A percentile compares a stretch with the other conserved stretches of the same genome.
phyloP scores from a whole-genome alignment of 2,888 invertebrate genomes.

The Eudemis profundana region DNA sequence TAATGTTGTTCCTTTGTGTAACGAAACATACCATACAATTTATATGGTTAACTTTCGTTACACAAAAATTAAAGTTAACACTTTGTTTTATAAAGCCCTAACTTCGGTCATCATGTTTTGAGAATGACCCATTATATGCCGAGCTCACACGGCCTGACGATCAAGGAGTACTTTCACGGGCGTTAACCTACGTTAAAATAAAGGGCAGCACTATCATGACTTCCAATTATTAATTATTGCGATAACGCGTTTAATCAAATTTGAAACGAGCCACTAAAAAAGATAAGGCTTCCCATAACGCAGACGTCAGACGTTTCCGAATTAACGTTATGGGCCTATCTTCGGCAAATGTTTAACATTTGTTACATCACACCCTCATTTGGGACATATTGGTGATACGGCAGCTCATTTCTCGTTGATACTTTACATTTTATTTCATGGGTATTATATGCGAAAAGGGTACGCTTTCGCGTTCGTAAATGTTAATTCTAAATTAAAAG shows the following conservation, averaged over 20 bases:
- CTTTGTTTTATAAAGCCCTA: too few relatives aligned
- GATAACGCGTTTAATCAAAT: conserved; percentile 13
- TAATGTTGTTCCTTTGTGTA: too few relatives aligned
- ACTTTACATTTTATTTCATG: conserved; percentile 4
- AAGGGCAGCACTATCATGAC: conserved; percentile 1
- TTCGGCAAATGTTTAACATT: conserved; percentile 16
- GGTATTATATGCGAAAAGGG: not conserved
- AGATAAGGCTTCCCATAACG: conserved; percentile 9
- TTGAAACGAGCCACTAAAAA: conserved; percentile 2
- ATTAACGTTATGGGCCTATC: not conserved
- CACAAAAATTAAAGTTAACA: too few relatives aligned
- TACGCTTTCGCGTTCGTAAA: not conserved
- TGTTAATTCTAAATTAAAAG: not conserved
- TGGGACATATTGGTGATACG: conserved; percentile 1
- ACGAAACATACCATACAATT: too few relatives aligned
- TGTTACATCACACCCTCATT: conserved; percentile 1
- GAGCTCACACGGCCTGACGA: too few relatives aligned
- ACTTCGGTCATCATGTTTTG: too few relatives aligned
- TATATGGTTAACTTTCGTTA: too few relatives aligned
- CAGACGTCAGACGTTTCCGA: conserved; percentile 24
- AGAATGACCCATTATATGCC: too few relatives aligned
- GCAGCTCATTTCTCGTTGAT: conserved; percentile 6
- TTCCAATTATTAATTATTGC: conserved; percentile 16
- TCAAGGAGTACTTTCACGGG: conserved; percentile 2
- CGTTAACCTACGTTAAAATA: conserved; percentile 3